Base-by-base conservation (phyloP, 2,888 invertebrate genomes). In the Rhogogaster chlorosoma region DNA sequence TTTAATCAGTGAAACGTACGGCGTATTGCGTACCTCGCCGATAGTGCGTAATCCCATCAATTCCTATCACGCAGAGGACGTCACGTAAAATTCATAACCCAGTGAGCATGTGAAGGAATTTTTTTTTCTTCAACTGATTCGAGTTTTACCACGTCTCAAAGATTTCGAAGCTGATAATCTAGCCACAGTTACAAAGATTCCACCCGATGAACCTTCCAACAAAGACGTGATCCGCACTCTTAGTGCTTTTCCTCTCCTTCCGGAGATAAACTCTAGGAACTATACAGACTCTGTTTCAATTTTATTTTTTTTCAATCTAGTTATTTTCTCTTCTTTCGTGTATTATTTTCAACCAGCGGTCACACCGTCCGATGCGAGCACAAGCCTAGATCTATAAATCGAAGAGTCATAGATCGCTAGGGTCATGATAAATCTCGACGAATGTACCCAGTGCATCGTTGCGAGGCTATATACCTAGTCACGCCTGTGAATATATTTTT, bases 141-240 rank as follows among this genome's bases (percentile, higher is more conserved):
- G 45, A 67, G 67, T 67, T 83, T 83, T 18, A 67, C 42, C 70
- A 45, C 83, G 83, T 83, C 83, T 42, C 29, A 70, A 70, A 83
- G 83, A 83, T 83, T 83, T 70, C 49, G 67, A 67, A 64, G 67
- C 83, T 83, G 83, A 83, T 83, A 83, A 83, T 83, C 83, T 83
- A 83, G 67, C 83, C 83, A 38, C 45, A 67, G 83, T 83, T 70
- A 42, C 45, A 83, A 42, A 83, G 64, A 83, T 64, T 83, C 45
- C 29, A 70, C 42, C 83, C 83, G 64, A 42, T 80, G 80, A 80
- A 80, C 80, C 64, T 57, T 61, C 80, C 64, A 26, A 53, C 80
- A 38, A 61, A 80, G 12, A 80, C 80, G 80, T 80, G 80, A 61
- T 29, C 22, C 64, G 80, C 61, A 80, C 80, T 61, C 80, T 22